phyloP scores from a whole-genome alignment of 2,113 vertebrate genomes.

The Bubalus kerabau region DNA sequence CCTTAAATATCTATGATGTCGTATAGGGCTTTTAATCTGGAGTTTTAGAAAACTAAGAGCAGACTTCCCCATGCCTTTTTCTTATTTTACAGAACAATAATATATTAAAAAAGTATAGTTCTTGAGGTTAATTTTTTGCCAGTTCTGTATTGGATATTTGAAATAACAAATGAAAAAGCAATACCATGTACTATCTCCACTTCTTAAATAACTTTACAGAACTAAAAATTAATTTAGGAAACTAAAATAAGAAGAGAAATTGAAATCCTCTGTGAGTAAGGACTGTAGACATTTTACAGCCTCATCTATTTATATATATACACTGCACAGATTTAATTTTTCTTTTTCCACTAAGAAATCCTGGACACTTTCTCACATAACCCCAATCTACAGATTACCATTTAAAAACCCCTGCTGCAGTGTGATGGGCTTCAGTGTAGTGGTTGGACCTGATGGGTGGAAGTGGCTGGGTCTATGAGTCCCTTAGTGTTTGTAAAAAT shows the following conservation, averaged over 20 bases:
- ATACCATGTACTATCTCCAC: neutral
- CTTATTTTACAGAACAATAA: neutral
- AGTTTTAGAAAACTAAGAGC: neutral
- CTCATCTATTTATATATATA: neutral
- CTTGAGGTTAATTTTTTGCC: neutral
- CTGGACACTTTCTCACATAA: neutral
- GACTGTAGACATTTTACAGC: neutral
- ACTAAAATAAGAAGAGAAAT: neutral
- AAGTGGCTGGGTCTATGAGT: neutral
- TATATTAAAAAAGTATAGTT: neutral
- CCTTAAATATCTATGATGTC: neutral
- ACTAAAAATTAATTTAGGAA: neutral
- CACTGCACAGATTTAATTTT: neutral
- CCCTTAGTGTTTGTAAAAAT: neutral
- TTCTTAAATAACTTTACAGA: neutral
- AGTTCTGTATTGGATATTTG: neutral
- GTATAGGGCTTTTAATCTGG: neutral
- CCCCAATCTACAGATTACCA: neutral
- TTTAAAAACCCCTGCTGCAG: neutral
- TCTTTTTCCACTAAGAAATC: neutral
- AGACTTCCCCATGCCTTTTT: neutral
- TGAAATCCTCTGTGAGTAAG: neutral
- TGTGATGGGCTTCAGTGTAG: neutral
- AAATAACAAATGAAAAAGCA: neutral
- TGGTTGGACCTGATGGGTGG: neutral